Evolutionary conservation across 1,140 invertebrate species (phyloP).

Genomic region (Pseudomyrmex pallidus): DNA sequence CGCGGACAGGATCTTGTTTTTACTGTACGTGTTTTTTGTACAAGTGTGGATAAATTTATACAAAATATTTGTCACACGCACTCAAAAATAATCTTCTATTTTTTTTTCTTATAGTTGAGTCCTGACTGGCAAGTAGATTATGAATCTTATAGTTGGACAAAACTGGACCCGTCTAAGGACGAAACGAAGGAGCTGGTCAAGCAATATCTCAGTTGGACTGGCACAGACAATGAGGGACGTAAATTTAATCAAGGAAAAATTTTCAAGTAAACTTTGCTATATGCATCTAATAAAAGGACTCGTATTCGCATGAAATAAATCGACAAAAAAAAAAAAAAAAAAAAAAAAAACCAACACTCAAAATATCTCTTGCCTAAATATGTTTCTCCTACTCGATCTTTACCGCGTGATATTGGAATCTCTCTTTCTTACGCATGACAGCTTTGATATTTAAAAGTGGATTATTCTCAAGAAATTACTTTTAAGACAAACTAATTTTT

Average conservation of each 20-base stretch:
- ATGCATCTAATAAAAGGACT: constrained; percentile 72
- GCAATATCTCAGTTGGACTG: constrained; percentile 97
- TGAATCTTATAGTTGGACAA: constrained; percentile 98
- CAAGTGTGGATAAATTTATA: background rate
- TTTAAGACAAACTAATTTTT: constrained; percentile 30
- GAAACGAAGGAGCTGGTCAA: constrained; percentile 96
- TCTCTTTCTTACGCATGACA: background rate
- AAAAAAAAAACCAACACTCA: constrained; percentile 32
- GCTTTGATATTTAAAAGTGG: background rate
- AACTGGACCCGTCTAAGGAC: constrained; percentile 93
- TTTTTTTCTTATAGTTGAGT: constrained; percentile 87
- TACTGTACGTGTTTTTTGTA: constrained; percentile 85
- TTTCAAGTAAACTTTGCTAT: constrained; percentile 94
- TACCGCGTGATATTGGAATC: constrained; percentile 5
- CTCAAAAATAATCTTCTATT: background rate
- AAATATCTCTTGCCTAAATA: constrained; percentile 38
- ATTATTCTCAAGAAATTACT: background rate
- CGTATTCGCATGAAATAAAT: constrained; percentile 78
- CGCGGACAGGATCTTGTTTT: constrained; percentile 97
- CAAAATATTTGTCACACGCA: background rate
- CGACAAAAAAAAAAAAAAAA: constrained; percentile 70
- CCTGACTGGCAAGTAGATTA: constrained; percentile 99
- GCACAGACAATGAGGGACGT: constrained; percentile 94
- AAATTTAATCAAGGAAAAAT: constrained; percentile 99
- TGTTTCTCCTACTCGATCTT: constrained; percentile 56